Evolutionary conservation across 2,113 vertebrate genomes (phyloP), one percentile per base, ranked within the genome.

Genomic region (Isichthys henryi): DNA sequence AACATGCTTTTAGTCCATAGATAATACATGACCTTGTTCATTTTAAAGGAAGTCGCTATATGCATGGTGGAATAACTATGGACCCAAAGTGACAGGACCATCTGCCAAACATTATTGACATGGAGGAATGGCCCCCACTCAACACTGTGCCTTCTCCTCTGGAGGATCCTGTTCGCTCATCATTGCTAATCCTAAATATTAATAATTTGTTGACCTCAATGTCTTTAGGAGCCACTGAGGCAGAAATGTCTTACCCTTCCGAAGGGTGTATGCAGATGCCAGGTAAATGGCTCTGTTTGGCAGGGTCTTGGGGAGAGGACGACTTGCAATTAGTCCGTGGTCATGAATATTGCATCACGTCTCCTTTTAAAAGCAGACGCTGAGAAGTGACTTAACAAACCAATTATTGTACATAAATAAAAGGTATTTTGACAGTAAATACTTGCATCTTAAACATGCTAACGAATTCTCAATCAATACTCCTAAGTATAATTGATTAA

Each of bases 41-140:
- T 94, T 95, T 94, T 95, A 92, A 93, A 95, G 96, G 94, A 96
- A 94, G 95, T 94, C 95, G 95, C 95, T 94, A 95, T 95, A 95
- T 95, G 95, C 97, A 96, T 93, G 94, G 95, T 62, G 95, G 96
- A 96, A 96, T 95, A 95, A 96, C 96, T 95, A 94, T 94, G 95
- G 96, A 97, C 91, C 94, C 90, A 94, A 96, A 95, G 93, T 96
- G 96, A 96, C 95, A 96, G 96, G 94, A 94, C 96, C 97, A 96
- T 96, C 96, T 97, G 96, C 96, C 96, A 95, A 95, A 96, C 94
- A 96, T 92, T 91, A 95, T 95, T 92, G 91, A 95, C 95, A 94
- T 95, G 94, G 95, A 93, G 95, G 93, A 94, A 92, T 92, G 94
- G 95, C 93, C 94, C 94, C 93, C 92, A 62, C 92, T 90, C 94